Evolutionary conservation across 2,113 vertebrate species (phyloP).

Genomic region (Ceyx margarethae): DNA sequence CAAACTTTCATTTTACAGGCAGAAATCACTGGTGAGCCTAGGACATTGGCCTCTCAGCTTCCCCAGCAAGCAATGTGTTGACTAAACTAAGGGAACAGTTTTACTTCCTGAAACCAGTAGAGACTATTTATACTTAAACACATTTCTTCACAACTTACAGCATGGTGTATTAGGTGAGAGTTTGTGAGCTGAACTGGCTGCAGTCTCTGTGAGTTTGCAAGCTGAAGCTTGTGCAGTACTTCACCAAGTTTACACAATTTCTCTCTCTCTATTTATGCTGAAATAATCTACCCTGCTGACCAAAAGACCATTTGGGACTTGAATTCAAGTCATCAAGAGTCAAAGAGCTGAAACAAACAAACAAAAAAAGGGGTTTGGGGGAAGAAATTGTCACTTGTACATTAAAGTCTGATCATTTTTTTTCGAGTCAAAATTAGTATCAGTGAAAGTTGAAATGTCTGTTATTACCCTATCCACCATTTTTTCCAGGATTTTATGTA

Average conservation of each 20-base stretch:
- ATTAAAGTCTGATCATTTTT: slow-evolving; percentile 16
- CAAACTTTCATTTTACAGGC: slow-evolving; percentile 66
- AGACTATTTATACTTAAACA: slow-evolving; percentile 79
- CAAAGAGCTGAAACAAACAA: slow-evolving; percentile 28
- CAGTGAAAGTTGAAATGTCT: background rate
- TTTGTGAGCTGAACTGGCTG: slow-evolving; percentile 54
- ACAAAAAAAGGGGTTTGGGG: background rate
- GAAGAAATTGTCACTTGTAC: slow-evolving; percentile 51
- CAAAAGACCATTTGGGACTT: slow-evolving; percentile 38
- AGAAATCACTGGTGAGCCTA: slow-evolving; percentile 67
- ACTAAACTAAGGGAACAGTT: slow-evolving; percentile 72
- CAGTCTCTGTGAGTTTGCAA: slow-evolving; percentile 47
- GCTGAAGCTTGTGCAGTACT: slow-evolving; percentile 48
- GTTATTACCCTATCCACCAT: background rate
- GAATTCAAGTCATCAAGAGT: slow-evolving; percentile 31
- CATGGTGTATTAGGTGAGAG: slow-evolving; percentile 64
- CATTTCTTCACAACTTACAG: slow-evolving; percentile 71
- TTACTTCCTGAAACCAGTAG: slow-evolving; percentile 71
- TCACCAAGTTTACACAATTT: slow-evolving; percentile 66
- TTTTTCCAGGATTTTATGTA: slow-evolving; percentile 2
- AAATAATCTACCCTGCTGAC: slow-evolving; percentile 64
- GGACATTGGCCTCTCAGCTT: slow-evolving; percentile 72
- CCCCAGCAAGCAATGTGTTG: slow-evolving; percentile 68
- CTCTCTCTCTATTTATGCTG: slow-evolving; percentile 44
- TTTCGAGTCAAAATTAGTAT: background rate